Conservation (phyloP, 2,797 vertebrate genomes). For the Aeoliscus strigatus region DNA sequence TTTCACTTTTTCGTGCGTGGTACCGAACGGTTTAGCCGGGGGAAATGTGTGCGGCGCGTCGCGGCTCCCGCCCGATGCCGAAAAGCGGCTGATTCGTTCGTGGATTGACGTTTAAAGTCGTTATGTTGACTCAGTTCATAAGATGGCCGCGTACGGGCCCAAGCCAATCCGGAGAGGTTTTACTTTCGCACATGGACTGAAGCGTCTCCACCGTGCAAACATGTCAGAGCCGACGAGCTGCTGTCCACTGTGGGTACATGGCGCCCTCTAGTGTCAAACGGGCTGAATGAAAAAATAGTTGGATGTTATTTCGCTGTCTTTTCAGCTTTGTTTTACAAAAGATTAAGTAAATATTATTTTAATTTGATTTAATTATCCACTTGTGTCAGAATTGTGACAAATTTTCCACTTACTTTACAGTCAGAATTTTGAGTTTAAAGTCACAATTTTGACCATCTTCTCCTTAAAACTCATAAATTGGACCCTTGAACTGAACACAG, state of each 20-base stretch:
- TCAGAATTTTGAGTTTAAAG: too few relatives aligned
- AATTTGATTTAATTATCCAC: too few relatives aligned
- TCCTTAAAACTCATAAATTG: too few relatives aligned
- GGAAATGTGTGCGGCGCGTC: neutral
- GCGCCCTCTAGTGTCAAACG: slow-evolving; percentile 57
- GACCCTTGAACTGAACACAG: too few relatives aligned
- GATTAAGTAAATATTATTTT: too few relatives aligned
- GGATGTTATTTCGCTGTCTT: too few relatives aligned
- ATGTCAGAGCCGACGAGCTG: slow-evolving; percentile 31
- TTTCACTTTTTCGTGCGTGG: neutral
- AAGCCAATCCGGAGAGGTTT: slow-evolving; percentile 74
- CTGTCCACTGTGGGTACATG: slow-evolving; percentile 14
- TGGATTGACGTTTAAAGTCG: slow-evolving; percentile 17
- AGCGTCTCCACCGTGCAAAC: slow-evolving; percentile 43
- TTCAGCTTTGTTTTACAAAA: too few relatives aligned
- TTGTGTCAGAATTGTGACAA: too few relatives aligned
- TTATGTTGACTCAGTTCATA: slow-evolving; percentile 64
- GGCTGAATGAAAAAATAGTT: too few relatives aligned
- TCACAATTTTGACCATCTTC: too few relatives aligned
- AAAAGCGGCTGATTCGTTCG: slow-evolving; percentile 13
- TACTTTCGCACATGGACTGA: slow-evolving; percentile 62
- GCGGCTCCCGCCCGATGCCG: neutral
- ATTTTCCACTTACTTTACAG: too few relatives aligned
- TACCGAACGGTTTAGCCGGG: neutral
- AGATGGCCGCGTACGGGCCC: slow-evolving; percentile 74